Percentiles rank a stretch among this genome's conserved stretches.
Conservation (phyloP, 30 jellyfish, hydroid and myxozoan genomes). For the Pelagia noctiluca region DNA sequence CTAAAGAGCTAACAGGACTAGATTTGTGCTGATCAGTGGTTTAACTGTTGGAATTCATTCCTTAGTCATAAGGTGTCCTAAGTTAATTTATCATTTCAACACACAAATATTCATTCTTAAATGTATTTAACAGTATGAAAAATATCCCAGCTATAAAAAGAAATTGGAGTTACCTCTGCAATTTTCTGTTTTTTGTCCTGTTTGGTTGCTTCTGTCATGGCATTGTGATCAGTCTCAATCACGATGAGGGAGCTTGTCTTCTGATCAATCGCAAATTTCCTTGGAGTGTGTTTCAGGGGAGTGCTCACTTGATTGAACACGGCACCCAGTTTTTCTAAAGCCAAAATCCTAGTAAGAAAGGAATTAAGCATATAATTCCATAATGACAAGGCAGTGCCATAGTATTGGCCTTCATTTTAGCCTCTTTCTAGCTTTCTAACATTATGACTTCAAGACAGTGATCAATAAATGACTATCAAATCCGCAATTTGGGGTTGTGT, state of each 20-base stretch:
- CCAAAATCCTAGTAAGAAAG: conserved; percentile 79
- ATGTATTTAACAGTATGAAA: too few species aligned
- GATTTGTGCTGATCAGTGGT: conserved; percentile 73
- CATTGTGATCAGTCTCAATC: conserved; percentile 97
- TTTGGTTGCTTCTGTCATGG: conserved; percentile 82
- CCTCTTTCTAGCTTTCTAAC: too few species aligned
- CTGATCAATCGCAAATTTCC: conserved; percentile 90
- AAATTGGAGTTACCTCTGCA: conserved; percentile 81
- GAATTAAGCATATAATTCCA: background rate
- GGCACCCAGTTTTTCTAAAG: conserved; percentile 95
- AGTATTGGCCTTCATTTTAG: too few species aligned
- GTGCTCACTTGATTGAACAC: conserved; percentile 96
- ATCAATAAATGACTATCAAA: too few species aligned
- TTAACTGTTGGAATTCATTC: conserved; percentile 39
- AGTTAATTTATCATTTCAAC: conserved; percentile 73
- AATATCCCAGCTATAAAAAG: too few species aligned
- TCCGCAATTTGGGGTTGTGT: too few species aligned
- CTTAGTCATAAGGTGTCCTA: conserved; percentile 67
- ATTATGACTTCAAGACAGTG: too few species aligned
- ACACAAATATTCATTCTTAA: too few species aligned
- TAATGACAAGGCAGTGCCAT: too few species aligned
- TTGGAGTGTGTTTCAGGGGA: conserved; percentile 92
- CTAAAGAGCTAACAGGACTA: too few species aligned
- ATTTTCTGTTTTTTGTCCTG: conserved; percentile 85
- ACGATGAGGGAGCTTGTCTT: conserved; percentile 58